Evolutionary conservation across 1,140 invertebrate genomes (phyloP).

Genomic region (Leptonema lineaticorne): DNA sequence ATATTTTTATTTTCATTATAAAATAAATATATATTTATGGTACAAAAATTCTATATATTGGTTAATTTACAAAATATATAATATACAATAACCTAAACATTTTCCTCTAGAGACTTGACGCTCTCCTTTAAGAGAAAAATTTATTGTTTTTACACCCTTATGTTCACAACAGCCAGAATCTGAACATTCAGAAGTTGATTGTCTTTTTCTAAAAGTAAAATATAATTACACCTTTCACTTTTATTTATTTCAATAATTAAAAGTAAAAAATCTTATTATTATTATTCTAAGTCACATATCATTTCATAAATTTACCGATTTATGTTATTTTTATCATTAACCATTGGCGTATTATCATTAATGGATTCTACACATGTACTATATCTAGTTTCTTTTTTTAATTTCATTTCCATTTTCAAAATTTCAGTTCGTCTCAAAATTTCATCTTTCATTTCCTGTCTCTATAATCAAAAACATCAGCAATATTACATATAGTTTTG

Average conservation of each 20-base stretch:
- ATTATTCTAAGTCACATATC: neutral
- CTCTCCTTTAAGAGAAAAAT: constrained; percentile 55
- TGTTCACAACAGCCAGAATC: constrained; percentile 57
- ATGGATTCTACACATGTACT: constrained; percentile 28
- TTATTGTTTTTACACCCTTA: constrained; percentile 52
- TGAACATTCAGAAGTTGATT: constrained; percentile 52
- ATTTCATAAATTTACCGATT: constrained; percentile 27
- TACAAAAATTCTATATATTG: too few species aligned
- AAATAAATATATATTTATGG: neutral
- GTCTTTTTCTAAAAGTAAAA: constrained; percentile 30
- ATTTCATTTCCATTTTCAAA: constrained; percentile 59
- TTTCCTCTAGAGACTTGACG: constrained; percentile 48
- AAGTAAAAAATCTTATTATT: neutral
- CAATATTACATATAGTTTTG: neutral
- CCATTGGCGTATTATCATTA: constrained; percentile 17
- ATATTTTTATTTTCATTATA: constrained; percentile 9
- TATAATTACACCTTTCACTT: constrained; percentile 8
- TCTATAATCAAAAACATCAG: constrained; percentile 44
- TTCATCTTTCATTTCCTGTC: constrained; percentile 63
- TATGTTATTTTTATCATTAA: constrained; percentile 34
- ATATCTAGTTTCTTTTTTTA: constrained; percentile 35
- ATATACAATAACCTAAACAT: constrained; percentile 49
- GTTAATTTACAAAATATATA: constrained; percentile 6
- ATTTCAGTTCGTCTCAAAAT: constrained; percentile 64
- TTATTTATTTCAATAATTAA: constrained; percentile 1